Percentiles rank a stretch among this genome's conserved stretches.
phyloP scores from a whole-genome alignment of 2,888 invertebrate genomes.

The Hyles lineata region DNA sequence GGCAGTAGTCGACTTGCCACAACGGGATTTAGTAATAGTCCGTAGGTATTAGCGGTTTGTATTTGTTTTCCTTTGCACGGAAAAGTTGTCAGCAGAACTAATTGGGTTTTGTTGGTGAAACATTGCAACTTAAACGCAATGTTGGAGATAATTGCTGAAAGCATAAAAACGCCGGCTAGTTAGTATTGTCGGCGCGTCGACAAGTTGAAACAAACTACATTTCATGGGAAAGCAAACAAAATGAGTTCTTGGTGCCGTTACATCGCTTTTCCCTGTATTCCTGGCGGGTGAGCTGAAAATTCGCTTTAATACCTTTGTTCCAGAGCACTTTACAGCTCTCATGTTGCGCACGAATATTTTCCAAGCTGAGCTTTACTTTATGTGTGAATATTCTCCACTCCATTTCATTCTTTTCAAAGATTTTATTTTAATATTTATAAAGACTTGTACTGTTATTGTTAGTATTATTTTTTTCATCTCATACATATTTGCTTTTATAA shows the following conservation, averaged over 20 bases:
- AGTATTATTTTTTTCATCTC: constrained; percentile 28
- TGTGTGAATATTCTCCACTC: constrained; percentile 63
- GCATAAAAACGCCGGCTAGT: constrained; percentile 61
- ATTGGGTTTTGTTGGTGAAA: constrained; percentile 1
- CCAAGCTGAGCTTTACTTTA: constrained; percentile 64
- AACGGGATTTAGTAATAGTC: background rate
- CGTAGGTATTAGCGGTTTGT: background rate
- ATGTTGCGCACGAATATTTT: constrained; percentile 72
- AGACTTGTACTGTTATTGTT: constrained; percentile 28
- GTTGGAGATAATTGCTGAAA: constrained; percentile 39
- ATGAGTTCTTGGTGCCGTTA: constrained; percentile 76
- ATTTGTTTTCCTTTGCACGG: background rate
- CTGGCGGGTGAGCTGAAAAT: constrained; percentile 74
- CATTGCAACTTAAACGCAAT: constrained; percentile 11
- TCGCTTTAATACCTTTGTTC: constrained; percentile 83
- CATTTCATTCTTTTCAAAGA: constrained; percentile 51
- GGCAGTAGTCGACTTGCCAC: background rate
- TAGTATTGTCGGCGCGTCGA: constrained; percentile 57
- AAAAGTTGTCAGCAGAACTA: constrained; percentile 7
- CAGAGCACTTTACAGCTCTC: constrained; percentile 77
- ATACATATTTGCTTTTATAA: background rate
- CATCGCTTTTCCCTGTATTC: constrained; percentile 73
- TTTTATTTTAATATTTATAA: constrained; percentile 41
- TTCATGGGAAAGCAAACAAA: constrained; percentile 79
- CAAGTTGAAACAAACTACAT: constrained; percentile 77